Conservation (phyloP, 2,888 invertebrate species). For the Crossocerus cetratus region DNA sequence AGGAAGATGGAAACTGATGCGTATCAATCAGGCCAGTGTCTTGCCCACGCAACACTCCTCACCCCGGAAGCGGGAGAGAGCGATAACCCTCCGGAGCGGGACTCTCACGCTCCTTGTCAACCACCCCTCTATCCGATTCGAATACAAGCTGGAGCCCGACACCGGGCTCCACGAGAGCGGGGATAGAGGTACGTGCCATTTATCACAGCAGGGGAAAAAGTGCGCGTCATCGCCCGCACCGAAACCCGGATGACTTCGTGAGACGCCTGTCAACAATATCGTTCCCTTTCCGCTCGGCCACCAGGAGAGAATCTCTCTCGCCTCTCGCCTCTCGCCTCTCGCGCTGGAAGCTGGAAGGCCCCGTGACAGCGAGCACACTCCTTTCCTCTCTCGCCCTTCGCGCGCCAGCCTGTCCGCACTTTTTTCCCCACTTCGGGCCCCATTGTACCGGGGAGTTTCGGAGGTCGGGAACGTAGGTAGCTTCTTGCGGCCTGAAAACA, state of each 20-base stretch:
- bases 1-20: conserved; percentile 29
- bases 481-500: too few species aligned
- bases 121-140: conserved; percentile 59
- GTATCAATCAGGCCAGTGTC: conserved; percentile 71
- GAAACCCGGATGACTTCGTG: conserved; percentile 74
- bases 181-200: conserved; percentile 70
- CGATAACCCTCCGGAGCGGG: conserved; percentile 51
- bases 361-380: conserved; percentile 6
- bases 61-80: conserved; percentile 41
- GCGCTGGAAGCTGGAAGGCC: conserved; percentile 24
- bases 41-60: conserved; percentile 61
- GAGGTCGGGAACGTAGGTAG: too few species aligned
- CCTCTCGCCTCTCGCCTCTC: not conserved
- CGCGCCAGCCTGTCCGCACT: too few species aligned
- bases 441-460: too few species aligned
- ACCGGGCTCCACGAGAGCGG: conserved; percentile 16
- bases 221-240: conserved; percentile 73
- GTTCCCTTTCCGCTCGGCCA: conserved; percentile 51
- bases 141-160: conserved; percentile 47
- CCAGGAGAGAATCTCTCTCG: conserved; percentile 22
- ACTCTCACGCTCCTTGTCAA: conserved; percentile 67
- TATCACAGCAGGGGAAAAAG: conserved; percentile 74
- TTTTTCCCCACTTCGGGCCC: too few species aligned
- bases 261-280: conserved; percentile 73
- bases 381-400: conserved; percentile 1